phyloP scores from a whole-genome alignment of 2,113 vertebrate species.

The Crocuta crocuta region DNA sequence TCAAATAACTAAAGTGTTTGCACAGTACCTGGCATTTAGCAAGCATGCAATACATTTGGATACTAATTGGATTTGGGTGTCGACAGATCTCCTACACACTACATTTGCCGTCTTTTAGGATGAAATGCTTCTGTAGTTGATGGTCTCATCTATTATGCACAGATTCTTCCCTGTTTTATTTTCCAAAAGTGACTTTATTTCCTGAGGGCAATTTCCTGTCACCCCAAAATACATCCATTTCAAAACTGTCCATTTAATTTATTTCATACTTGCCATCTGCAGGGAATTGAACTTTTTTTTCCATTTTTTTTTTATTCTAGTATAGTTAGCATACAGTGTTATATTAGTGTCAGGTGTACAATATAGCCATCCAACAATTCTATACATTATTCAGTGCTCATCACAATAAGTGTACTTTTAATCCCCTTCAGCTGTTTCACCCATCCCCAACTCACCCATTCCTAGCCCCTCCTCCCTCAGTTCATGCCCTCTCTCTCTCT shows the following conservation, averaged over 20 bases:
- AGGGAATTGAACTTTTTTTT: not conserved
- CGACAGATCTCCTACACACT: not conserved
- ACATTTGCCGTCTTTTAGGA: not conserved
- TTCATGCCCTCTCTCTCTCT: too few relatives aligned
- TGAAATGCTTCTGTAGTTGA: not conserved
- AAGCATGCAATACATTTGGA: not conserved
- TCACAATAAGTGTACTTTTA: not conserved
- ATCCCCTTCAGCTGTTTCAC: not conserved
- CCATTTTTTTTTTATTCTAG: not conserved
- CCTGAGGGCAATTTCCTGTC: not conserved
- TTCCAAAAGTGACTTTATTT: slow-evolving; percentile 34
- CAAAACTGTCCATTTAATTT: not conserved
- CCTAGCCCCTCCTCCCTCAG: too few relatives aligned
- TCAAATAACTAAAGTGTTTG: not conserved
- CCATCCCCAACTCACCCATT: not conserved
- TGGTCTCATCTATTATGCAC: not conserved
- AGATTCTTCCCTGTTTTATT: not conserved
- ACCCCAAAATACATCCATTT: not conserved
- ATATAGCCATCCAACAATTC: not conserved
- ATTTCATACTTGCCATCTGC: not conserved
- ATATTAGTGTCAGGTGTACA: not conserved
- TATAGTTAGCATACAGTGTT: not conserved
- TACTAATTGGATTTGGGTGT: not conserved
- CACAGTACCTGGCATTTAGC: not conserved
- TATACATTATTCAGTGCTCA: not conserved